Conservation (phyloP, 2,888 invertebrate species). For the Patella pellucida region DNA sequence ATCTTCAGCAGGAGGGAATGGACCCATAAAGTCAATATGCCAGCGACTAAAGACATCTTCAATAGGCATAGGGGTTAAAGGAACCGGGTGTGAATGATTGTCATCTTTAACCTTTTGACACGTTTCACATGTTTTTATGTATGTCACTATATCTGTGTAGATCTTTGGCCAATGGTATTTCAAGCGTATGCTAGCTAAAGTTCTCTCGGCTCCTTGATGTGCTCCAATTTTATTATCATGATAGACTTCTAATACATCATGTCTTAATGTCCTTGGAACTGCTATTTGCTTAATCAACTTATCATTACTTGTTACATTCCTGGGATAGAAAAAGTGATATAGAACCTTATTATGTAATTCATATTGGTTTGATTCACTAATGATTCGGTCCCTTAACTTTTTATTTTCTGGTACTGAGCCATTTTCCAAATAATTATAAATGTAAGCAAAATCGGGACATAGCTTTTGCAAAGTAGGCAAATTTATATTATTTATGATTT, state of each 20-base stretch:
- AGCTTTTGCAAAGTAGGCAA: constrained; percentile 24
- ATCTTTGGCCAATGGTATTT: constrained; percentile 30
- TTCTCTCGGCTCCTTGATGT: constrained; percentile 27
- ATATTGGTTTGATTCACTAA: constrained; percentile 25
- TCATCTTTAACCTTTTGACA: constrained; percentile 26
- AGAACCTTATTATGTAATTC: constrained; percentile 26
- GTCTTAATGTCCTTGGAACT: constrained; percentile 23
- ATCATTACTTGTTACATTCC: neutral
- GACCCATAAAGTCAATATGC: constrained; percentile 32
- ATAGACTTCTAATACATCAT: constrained; percentile 27
- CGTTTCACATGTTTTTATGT: constrained; percentile 18
- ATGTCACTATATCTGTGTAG: constrained; percentile 24
- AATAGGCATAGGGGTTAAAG: constrained; percentile 23
- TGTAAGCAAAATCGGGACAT: constrained; percentile 31
- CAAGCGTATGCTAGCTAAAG: constrained; percentile 15
- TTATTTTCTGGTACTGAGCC: constrained; percentile 22
- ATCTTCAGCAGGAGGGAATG: constrained; percentile 11
- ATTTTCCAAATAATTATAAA: constrained; percentile 23
- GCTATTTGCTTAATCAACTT: constrained; percentile 18
- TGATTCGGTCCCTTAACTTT: constrained; percentile 18
- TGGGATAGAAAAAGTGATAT: constrained; percentile 27
- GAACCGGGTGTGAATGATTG: constrained; percentile 15
- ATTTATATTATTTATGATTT: neutral
- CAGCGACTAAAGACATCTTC: constrained; percentile 18
- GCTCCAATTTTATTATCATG: constrained; percentile 30